Percentiles rank a stretch among this genome's conserved stretches.
These are phyloP conservation scores for Tetrapedia diversipes DNA, from an alignment of 2,888 invertebrate species.

Conservation along the genomic window DNA sequence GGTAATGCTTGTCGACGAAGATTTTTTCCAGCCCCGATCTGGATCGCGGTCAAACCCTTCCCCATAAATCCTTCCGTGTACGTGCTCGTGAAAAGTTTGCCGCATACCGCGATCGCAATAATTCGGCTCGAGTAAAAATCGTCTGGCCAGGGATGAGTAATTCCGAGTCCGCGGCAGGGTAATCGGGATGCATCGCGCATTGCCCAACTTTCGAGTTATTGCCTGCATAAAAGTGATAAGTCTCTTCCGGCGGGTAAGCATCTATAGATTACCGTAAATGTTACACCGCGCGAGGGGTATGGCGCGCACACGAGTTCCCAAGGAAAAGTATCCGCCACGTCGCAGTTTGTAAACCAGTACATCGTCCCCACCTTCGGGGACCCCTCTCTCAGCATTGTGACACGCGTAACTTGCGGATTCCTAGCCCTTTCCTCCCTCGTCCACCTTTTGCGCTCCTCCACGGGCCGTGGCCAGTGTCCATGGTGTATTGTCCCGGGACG, in stretches of 20 bases:
- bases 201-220: conserved; percentile 58
- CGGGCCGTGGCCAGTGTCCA: conserved; percentile 48
- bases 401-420: conserved; percentile 57
- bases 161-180: conserved; percentile 42
- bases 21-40: not conserved
- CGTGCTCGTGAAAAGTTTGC: conserved; percentile 26
- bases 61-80: conserved; percentile 29
- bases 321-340: conserved; percentile 49
- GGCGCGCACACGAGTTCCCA: conserved; percentile 58
- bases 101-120: conserved; percentile 33
- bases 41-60: conserved; percentile 29
- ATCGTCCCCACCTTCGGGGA: conserved; percentile 58
- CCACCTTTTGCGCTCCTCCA: conserved; percentile 68
- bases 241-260: conserved; percentile 65
- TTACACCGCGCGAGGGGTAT: conserved; percentile 33
- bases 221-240: conserved; percentile 59
- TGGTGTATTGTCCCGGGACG: conserved; percentile 59
- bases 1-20: too few relatives aligned
- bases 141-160: conserved; percentile 42
- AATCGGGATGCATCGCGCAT: conserved; percentile 56
- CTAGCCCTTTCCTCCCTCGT: conserved; percentile 69
- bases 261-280: conserved; percentile 62
- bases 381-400: conserved; percentile 30
- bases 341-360: conserved; percentile 68
- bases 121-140: conserved; percentile 35